Conservation (phyloP, 2,888 invertebrate species). For the Drosophila borealis region DNA sequence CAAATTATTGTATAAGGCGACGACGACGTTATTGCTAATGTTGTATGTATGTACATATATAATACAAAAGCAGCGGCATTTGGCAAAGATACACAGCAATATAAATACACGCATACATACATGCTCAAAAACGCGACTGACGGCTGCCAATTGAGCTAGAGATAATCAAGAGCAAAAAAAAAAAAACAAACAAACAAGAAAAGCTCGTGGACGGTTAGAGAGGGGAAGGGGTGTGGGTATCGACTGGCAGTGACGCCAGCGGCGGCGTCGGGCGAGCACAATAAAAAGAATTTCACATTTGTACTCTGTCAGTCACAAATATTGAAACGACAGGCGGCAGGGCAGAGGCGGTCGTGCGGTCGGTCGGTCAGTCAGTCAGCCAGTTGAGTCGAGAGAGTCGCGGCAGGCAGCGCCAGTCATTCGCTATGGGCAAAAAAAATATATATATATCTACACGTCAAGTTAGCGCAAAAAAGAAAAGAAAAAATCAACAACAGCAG, state of each 20-base stretch:
- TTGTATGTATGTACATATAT: slow-evolving; percentile 23
- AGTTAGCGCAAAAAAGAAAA: slow-evolving; percentile 57
- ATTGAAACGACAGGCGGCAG: slow-evolving; percentile 50
- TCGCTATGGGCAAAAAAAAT: slow-evolving; percentile 49
- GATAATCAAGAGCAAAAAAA: slow-evolving; percentile 73
- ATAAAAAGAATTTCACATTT: slow-evolving; percentile 78
- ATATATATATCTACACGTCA: slow-evolving; percentile 37
- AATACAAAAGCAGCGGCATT: slow-evolving; percentile 56
- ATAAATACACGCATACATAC: slow-evolving; percentile 16
- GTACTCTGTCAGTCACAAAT: slow-evolving; percentile 76
- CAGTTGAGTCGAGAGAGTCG: slow-evolving; percentile 22
- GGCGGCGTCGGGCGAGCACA: slow-evolving; percentile 51
- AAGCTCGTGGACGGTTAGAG: slow-evolving; percentile 9
- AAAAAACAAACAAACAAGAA: slow-evolving; percentile 32
- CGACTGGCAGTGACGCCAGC: slow-evolving; percentile 62
- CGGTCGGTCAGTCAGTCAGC: slow-evolving; percentile 12
- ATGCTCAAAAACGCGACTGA: slow-evolving; percentile 46
- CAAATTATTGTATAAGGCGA: slow-evolving; percentile 30
- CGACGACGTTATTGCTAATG: slow-evolving; percentile 6
- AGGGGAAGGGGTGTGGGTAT: slow-evolving; percentile 3
- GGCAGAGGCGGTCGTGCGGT: background rate
- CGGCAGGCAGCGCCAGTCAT: slow-evolving; percentile 36
- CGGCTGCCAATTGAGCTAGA: slow-evolving; percentile 75
- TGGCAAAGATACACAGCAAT: slow-evolving; percentile 63
- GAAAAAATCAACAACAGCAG: slow-evolving; percentile 25